Conservation (phyloP, 2,888 invertebrate species). For the Synergus gifuensis region DNA sequence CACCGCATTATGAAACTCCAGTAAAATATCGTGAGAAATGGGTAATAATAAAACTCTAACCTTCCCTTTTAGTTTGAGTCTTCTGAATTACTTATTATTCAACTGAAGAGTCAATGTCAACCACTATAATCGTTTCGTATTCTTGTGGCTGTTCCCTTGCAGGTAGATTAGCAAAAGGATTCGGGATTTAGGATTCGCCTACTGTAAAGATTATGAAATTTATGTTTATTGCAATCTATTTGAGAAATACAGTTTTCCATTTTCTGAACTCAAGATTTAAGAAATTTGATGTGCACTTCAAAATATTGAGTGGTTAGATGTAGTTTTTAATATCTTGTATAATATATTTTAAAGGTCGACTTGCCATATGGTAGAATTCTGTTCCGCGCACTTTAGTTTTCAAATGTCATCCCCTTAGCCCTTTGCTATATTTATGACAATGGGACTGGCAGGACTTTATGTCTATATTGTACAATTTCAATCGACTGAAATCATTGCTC, state of each 20-base stretch:
- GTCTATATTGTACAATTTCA: conserved; percentile 24
- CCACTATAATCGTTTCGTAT: not conserved
- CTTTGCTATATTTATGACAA: conserved; percentile 50
- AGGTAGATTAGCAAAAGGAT: conserved; percentile 1
- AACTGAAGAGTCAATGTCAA: conserved; percentile 6
- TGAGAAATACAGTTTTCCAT: not conserved
- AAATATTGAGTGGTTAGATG: not conserved
- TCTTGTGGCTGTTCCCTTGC: not conserved
- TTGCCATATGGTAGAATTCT: conserved; percentile 20
- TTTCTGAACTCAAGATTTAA: not conserved
- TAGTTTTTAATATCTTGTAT: conserved; percentile 11
- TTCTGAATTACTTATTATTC: conserved; percentile 26
- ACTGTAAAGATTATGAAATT: not conserved
- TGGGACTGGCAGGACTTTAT: conserved; percentile 49
- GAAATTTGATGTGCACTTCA: not conserved
- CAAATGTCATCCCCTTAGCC: conserved; percentile 52
- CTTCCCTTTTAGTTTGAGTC: not conserved
- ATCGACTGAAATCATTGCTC: conserved; percentile 49
- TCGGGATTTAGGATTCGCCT: not conserved
- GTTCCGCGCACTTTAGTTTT: conserved; percentile 9
- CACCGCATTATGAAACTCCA: conserved; percentile 30
- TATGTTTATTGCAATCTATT: not conserved
- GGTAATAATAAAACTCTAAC: conserved; percentile 27
- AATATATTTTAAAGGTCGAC: conserved; percentile 3
- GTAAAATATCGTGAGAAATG: conserved; percentile 31